Conservation (phyloP, 2,113 vertebrate species). For the Eptesicus fuscus region DNA sequence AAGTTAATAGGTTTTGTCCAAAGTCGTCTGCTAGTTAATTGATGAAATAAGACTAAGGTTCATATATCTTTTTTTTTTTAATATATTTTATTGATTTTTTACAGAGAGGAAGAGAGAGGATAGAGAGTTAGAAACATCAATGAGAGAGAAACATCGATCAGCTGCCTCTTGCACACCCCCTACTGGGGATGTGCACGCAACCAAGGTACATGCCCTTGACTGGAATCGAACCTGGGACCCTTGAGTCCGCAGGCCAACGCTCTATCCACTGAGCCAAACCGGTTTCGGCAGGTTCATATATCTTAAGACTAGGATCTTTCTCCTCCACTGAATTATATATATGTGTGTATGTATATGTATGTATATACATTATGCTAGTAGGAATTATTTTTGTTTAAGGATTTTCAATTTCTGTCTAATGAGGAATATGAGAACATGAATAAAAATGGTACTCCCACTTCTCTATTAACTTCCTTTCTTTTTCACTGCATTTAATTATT, state of each 20-base stretch:
- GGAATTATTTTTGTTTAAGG: not conserved
- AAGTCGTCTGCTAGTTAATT: not conserved
- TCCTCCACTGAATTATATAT: not conserved
- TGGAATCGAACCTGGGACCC: too few relatives aligned
- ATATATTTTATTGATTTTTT: too few relatives aligned
- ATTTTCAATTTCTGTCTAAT: not conserved
- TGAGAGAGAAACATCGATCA: too few relatives aligned
- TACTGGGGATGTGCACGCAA: too few relatives aligned
- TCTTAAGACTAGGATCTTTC: not conserved
- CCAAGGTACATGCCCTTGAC: too few relatives aligned
- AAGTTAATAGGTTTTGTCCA: not conserved
- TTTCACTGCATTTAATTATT: conserved; percentile 6
- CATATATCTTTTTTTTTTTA: too few relatives aligned
- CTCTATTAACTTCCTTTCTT: not conserved
- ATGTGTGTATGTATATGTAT: not conserved
- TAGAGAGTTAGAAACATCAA: too few relatives aligned
- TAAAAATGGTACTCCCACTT: not conserved
- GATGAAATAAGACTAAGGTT: not conserved
- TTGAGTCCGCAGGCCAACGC: too few relatives aligned
- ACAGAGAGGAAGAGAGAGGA: too few relatives aligned
- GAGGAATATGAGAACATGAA: not conserved
- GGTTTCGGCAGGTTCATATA: too few relatives aligned
- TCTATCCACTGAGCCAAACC: too few relatives aligned
- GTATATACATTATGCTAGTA: not conserved
- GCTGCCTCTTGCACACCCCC: too few relatives aligned